Percentiles rank a stretch among this genome's conserved stretches.
phyloP scores from a whole-genome alignment of 2,797 vertebrate species.

The Diceros bicornis region DNA sequence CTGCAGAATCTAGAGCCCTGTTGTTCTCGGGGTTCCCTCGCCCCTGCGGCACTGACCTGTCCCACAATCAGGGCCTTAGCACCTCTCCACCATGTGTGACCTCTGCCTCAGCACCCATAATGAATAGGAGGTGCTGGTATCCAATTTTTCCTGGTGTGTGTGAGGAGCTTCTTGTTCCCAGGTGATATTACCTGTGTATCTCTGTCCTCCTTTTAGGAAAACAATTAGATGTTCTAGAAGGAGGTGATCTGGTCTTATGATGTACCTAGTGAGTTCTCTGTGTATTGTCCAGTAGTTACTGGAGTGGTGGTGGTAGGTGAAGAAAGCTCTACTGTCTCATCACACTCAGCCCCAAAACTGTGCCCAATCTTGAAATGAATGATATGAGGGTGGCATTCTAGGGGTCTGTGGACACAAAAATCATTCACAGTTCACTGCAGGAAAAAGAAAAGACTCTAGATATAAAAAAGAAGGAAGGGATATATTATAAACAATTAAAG shows the following conservation, averaged over 20 bases:
- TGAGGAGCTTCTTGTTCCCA: not conserved
- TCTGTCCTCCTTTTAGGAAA: not conserved
- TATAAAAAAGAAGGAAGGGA: not conserved
- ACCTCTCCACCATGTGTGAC: not conserved
- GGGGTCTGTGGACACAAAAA: not conserved
- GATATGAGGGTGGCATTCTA: not conserved
- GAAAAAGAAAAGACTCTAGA: not conserved
- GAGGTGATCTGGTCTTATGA: not conserved
- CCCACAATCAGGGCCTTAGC: rapidly evolving
- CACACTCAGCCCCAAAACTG: not conserved
- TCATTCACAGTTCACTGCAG: not conserved
- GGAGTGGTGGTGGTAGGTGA: not conserved
- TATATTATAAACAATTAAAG: not conserved
- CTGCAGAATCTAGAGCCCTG: not conserved
- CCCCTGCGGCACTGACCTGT: not conserved
- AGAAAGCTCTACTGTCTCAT: not conserved
- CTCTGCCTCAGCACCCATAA: not conserved
- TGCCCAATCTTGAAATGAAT: not conserved
- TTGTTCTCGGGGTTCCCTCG: not conserved
- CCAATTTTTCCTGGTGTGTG: not conserved
- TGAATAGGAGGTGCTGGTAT: not conserved
- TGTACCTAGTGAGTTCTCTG: not conserved
- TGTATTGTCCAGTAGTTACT: not conserved
- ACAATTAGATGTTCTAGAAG: not conserved
- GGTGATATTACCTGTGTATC: not conserved